Evolutionary conservation across 2,797 vertebrate species (phyloP).

Genomic region (Psittacula echo): DNA sequence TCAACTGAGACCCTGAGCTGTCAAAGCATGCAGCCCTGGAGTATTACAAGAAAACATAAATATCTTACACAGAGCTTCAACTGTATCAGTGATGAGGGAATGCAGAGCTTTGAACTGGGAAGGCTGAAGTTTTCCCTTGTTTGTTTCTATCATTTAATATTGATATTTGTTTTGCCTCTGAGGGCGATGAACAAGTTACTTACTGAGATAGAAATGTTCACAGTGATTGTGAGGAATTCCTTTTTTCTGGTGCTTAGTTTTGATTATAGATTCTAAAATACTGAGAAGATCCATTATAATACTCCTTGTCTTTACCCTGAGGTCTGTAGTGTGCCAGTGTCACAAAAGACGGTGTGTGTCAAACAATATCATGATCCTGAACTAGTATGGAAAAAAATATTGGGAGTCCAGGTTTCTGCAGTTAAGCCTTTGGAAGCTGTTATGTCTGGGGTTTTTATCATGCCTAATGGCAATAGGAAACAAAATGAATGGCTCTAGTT

Average conservation of each 20-base stretch:
- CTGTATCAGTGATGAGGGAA: neutral
- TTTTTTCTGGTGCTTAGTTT: neutral
- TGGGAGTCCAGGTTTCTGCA: neutral
- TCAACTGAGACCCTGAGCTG: neutral
- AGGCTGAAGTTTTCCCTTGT: neutral
- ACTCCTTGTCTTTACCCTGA: neutral
- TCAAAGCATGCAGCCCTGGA: neutral
- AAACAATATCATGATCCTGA: neutral
- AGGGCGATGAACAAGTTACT: neutral
- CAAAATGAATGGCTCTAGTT: slow-evolving; percentile 35
- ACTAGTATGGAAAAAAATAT: neutral
- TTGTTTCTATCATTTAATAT: neutral
- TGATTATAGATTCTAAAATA: neutral
- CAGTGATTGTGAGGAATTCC: neutral
- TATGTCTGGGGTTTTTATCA: slow-evolving; percentile 2
- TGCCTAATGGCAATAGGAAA: slow-evolving; percentile 48
- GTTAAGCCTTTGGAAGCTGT: neutral
- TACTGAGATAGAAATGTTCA: neutral
- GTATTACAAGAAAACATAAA: neutral
- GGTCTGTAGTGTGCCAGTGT: neutral
- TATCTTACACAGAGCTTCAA: neutral
- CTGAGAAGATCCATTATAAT: neutral
- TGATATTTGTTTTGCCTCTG: neutral
- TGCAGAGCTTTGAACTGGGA: neutral
- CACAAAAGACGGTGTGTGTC: neutral